Evolutionary conservation across 2,888 invertebrate species (phyloP), one percentile per base, ranked within the genome.

Genomic region (Epirrhoe tristata): DNA sequence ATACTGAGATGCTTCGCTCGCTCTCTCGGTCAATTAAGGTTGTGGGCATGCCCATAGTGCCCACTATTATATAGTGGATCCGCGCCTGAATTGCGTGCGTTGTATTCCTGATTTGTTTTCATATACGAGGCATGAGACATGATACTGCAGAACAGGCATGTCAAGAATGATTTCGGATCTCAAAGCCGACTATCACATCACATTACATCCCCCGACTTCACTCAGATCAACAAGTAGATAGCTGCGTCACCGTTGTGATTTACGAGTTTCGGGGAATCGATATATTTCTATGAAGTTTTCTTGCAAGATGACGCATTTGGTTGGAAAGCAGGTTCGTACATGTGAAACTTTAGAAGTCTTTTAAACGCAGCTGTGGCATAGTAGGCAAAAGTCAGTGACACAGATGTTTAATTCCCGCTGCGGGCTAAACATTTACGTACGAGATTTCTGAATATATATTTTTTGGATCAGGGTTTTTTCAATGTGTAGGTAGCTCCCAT

Each of bases 211-310:
- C 64, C 50, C 52, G 51, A 46, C 67, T 58, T 66, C 56, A 39
- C 52, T 48, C 73, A 79, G 81, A 83, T 85, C 83, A 82, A 84
- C 82, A 82, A 84, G 84, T 83, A 82, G 82, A 81, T 79, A 80
- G 77, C 72, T 74, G 73, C 77, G 76, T 75, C 79, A 72, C 61
- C 68, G 67, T 71, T 64, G 82, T 87, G 86, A 89, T 86, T 86
- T 85, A 88, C 82, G 82, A 77, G 70, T 63, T 50, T 57, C 70
- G 75, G 77, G 69, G 70, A 73, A 75, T 75, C 76, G 77, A 78
- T 80, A 82, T 74, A 72, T 75, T 62, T 75, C 72, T 75, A 81
- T 79, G 73, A 77, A 81, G 75, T 78, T 78, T 51, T 65, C 56
- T 51, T 43, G 8, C 24, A 6, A 16, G 16, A 43, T n/a, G 6